phyloP scores from a whole-genome alignment of 2,888 invertebrate genomes.

The Tyria jacobaeae region DNA sequence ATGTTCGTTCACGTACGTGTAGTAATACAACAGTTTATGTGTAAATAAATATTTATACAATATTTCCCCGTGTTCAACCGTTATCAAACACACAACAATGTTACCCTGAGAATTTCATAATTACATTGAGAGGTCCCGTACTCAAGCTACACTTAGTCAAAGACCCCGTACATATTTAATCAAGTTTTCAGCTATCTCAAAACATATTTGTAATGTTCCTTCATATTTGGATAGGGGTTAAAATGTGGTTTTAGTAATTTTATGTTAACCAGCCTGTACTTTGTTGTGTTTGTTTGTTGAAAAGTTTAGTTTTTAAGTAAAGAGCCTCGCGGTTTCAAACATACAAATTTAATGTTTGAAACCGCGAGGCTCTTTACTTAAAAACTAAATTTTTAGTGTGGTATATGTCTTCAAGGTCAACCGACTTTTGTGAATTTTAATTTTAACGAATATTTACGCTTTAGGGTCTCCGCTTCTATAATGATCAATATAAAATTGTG shows the following conservation, averaged over 20 bases:
- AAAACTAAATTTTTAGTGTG: background rate
- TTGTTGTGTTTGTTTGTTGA: slow-evolving; percentile 4
- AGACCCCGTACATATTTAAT: slow-evolving; percentile 35
- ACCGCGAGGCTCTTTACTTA: too few relatives aligned
- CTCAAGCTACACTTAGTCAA: slow-evolving; percentile 17
- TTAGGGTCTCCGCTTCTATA: too few relatives aligned
- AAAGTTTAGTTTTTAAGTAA: slow-evolving; percentile 1
- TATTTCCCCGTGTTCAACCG: slow-evolving; percentile 10
- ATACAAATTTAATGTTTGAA: too few relatives aligned
- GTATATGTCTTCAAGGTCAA: background rate
- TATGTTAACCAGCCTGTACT: background rate
- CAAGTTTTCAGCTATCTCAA: slow-evolving; percentile 31
- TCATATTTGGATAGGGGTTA: slow-evolving; percentile 18
- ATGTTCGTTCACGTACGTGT: too few relatives aligned
- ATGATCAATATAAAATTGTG: too few relatives aligned
- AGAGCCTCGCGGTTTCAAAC: background rate
- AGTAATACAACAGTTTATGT: background rate
- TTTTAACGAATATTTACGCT: background rate
- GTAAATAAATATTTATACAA: background rate
- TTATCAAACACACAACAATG: slow-evolving; percentile 10
- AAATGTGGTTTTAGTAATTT: background rate
- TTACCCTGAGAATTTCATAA: slow-evolving; percentile 35
- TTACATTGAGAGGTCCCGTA: slow-evolving; percentile 26
- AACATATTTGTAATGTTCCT: slow-evolving; percentile 17
- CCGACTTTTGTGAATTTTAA: background rate